Evolutionary conservation across 2,888 invertebrate species (phyloP).

Genomic region (Athripsodes cinereus): DNA sequence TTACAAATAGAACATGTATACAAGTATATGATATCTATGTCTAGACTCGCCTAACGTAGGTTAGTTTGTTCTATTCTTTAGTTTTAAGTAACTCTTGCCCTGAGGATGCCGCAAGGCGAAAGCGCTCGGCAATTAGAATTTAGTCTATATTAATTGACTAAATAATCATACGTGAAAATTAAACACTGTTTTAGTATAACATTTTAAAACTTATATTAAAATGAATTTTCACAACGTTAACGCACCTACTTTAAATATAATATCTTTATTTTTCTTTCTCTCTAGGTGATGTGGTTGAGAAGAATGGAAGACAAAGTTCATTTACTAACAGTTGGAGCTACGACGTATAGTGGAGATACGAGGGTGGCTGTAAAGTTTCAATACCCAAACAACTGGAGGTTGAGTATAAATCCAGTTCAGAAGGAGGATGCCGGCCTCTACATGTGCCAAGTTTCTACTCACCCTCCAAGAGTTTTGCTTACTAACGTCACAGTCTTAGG

Average conservation of each 20-base stretch:
- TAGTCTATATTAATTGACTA: too few species aligned
- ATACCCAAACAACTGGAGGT: conserved; percentile 66
- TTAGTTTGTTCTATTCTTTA: too few species aligned
- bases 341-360: conserved; percentile 58
- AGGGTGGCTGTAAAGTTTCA: conserved; percentile 60
- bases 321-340: conserved; percentile 58
- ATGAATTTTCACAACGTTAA: too few species aligned
- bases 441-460: conserved; percentile 77
- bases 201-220: too few species aligned
- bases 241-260: neutral
- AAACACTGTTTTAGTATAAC: too few species aligned
- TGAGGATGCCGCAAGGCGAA: too few species aligned
- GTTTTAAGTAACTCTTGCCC: too few species aligned
- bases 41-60: too few species aligned
- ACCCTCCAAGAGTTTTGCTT: conserved; percentile 70
- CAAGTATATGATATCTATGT: too few species aligned
- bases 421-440: conserved; percentile 66
- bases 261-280: conserved; percentile 3
- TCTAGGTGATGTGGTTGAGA: conserved; percentile 63
- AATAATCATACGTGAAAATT: too few species aligned
- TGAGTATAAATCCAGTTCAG: conserved; percentile 64
- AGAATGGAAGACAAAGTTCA: conserved; percentile 58
- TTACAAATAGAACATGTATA: too few species aligned
- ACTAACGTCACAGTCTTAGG: conserved; percentile 70
- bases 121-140: too few species aligned